Conservation (phyloP, 2,888 invertebrate species). For the Trachelus iudaicus region DNA sequence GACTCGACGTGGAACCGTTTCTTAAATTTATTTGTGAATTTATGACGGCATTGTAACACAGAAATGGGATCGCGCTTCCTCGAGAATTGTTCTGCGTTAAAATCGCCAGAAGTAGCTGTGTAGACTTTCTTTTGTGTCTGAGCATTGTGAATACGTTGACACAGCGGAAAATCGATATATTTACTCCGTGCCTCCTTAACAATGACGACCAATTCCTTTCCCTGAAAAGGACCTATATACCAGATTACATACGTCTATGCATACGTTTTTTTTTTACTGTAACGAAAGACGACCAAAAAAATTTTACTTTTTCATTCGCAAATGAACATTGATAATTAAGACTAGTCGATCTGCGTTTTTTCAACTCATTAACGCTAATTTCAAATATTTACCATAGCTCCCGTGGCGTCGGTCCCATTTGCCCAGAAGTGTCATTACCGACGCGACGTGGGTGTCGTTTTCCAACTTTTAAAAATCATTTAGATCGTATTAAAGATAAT, state of each 20-base stretch:
- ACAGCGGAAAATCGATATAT: neutral
- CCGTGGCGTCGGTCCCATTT: neutral
- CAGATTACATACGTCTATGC: neutral
- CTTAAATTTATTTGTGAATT: neutral
- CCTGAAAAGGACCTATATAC: neutral
- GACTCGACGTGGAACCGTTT: neutral
- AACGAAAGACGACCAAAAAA: neutral
- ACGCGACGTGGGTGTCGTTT: constrained; percentile 2
- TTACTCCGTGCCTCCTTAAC: neutral
- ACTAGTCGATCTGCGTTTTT: neutral
- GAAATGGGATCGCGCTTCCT: neutral
- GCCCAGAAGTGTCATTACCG: neutral
- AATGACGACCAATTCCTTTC: neutral
- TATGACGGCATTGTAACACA: neutral
- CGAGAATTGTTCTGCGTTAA: neutral
- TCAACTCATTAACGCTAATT: neutral
- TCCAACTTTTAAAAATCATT: neutral
- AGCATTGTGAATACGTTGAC: neutral
- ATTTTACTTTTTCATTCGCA: neutral
- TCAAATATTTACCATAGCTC: neutral
- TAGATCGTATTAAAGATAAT: neutral
- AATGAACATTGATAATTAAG: neutral
- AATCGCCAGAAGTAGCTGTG: neutral
- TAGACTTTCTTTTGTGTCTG: neutral
- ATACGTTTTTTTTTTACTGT: neutral